phyloP scores from a whole-genome alignment of 92 coral and sea anemone species.

The Diadumene lineata region DNA sequence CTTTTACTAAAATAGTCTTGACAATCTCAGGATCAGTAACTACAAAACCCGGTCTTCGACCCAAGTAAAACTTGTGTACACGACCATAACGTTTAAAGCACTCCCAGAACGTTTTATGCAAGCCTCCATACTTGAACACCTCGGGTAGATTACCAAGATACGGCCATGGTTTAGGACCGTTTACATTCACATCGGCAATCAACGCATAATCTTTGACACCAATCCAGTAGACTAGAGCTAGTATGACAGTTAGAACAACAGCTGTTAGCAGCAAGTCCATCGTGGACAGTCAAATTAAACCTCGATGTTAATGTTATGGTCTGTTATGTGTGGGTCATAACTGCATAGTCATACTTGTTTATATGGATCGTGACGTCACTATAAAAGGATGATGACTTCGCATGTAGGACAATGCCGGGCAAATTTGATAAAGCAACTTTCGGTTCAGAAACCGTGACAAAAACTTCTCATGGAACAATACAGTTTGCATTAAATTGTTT shows the following conservation, averaged over 20 bases:
- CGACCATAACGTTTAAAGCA: constrained; percentile 68
- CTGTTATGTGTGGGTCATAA: not conserved
- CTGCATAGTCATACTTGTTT: not conserved
- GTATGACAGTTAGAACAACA: constrained; percentile 9
- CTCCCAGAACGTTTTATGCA: constrained; percentile 56
- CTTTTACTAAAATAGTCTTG: constrained; percentile 56
- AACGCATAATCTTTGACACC: constrained; percentile 48
- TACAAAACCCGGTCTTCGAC: constrained; percentile 39
- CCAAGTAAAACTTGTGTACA: constrained; percentile 56
- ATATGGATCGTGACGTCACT: no score
- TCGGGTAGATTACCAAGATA: constrained; percentile 63
- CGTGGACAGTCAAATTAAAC: not conserved
- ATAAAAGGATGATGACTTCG: no score
- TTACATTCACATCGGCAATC: constrained; percentile 38
- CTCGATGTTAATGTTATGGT: no score
- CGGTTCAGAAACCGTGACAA: no score
- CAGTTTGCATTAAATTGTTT: no score
- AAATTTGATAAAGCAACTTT: no score
- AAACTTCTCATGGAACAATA: no score
- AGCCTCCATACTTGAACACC: constrained; percentile 50
- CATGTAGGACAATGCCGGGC: no score
- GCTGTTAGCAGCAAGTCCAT: not conserved
- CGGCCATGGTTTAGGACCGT: constrained; percentile 67
- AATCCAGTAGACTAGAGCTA: constrained; percentile 51
- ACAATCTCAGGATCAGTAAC: constrained; percentile 65